Evolutionary conservation across 2,888 invertebrate species (phyloP).

Genomic region (Leucoptera coffeella): DNA sequence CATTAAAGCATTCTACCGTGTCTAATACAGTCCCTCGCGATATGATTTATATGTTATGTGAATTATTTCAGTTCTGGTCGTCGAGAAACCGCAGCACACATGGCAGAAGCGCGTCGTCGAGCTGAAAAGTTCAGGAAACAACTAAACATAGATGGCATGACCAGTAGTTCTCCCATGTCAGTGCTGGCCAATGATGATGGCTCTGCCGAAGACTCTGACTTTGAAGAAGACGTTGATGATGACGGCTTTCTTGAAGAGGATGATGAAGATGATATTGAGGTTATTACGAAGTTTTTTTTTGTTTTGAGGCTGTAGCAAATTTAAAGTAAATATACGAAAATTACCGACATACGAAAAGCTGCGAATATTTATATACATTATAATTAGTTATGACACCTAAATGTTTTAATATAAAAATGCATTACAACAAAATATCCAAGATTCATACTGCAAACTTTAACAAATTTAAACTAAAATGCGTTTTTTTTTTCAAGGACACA

Average conservation of each 20-base stretch:
- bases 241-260: conserved; percentile 40
- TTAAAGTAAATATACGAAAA: no score
- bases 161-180: conserved; percentile 17
- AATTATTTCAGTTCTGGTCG: conserved; percentile 71
- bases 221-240: conserved; percentile 38
- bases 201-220: conserved; percentile 30
- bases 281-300: conserved; percentile 12
- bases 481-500: conserved; percentile 26
- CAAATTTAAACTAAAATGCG: no score
- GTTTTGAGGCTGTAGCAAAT: conserved; percentile 35
- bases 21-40: no score
- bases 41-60: no score
- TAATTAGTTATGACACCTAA: no score
- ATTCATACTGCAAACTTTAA: no score
- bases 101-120: conserved; percentile 43
- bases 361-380: no score
- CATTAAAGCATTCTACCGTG: no score
- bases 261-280: conserved; percentile 28
- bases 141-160: conserved; percentile 21
- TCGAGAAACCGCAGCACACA: conserved; percentile 65
- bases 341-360: no score
- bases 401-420: no score
- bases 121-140: conserved; percentile 36
- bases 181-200: conserved; percentile 11
- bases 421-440: no score